Base-by-base conservation (phyloP, 2,113 vertebrate species). In the Scomber japonicus region DNA sequence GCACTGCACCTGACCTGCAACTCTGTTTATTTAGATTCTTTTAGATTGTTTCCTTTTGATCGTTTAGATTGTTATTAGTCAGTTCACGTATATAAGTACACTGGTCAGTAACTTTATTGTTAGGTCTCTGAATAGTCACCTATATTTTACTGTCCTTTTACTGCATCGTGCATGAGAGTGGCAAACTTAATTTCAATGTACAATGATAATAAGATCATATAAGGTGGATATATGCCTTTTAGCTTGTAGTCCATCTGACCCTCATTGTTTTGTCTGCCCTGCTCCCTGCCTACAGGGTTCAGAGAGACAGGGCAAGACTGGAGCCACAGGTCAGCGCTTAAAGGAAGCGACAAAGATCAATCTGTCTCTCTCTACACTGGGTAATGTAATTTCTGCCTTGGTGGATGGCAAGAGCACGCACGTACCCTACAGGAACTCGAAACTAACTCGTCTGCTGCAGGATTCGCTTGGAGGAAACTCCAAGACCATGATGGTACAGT, bases 341-440 rank as follows among this genome's bases (percentile, higher is more conserved):
- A 99, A 98, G 88, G 98, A 99, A 93, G 98, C 98, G 15, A 99
- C 98, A 1, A 99, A 99, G 94, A 99, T 99, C 88, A 99, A 99
- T 86, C 95, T 99, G 5, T 99, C 98, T 0, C 96, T 99, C 14
- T 99, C 98, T 35, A 99, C 98, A 0, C 94, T 99, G 94, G 98
- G 98, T 15, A 99, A 99, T 5, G 98, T 99, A 1, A 99, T 99
- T 87, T 99, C 98, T n/a, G 98, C 98, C 0, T 88, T 99, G 92
- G 98, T 99, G 67, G 98, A 99, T 69, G 98, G 98, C 55, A 99
- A 98, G 92, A 99, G 98, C 93, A 99, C 98, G 48, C 98, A 99
- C 0, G 98, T 99, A 61, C 98, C 98, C 21, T 99, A 99, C 88
- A 96, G 98, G 60, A 99, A 99, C 86, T 99, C 98, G 46, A 99